These are phyloP conservation scores for Cheilinus undulatus DNA, from an alignment of 2,113 vertebrate species.

Conservation along the genomic window DNA sequence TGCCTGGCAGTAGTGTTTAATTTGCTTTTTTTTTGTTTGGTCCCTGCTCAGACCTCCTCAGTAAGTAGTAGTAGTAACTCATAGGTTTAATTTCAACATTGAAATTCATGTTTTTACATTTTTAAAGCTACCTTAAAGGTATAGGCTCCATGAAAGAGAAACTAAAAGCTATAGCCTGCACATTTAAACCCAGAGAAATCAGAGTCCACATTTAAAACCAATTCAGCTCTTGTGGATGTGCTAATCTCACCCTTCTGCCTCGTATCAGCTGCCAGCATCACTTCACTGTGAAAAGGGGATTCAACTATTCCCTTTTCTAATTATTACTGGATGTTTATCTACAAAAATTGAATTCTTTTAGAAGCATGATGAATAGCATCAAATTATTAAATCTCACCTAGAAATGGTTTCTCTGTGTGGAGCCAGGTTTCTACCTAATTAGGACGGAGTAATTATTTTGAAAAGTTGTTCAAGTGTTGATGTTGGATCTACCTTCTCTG, in stretches of 20 bases:
- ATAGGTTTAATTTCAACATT: too few relatives aligned
- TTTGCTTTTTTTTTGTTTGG: neutral
- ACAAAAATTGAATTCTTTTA: constrained; percentile 56
- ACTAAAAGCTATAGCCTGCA: neutral
- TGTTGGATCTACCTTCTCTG: constrained; percentile 36
- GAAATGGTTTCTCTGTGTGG: constrained; percentile 58
- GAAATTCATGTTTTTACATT: too few relatives aligned
- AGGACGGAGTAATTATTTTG: constrained; percentile 69
- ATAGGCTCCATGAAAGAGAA: constrained; percentile 11
- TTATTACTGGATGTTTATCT: constrained; percentile 65
- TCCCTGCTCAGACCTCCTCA: too few relatives aligned
- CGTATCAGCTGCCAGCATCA: constrained; percentile 29
- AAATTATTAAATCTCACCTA: constrained; percentile 73
- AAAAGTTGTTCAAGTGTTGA: constrained; percentile 71
- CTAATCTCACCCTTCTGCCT: constrained; percentile 3
- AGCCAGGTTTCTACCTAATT: constrained; percentile 70
- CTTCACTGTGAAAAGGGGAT: constrained; percentile 46
- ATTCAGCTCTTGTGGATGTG: neutral
- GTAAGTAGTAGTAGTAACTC: too few relatives aligned
- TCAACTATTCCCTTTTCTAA: constrained; percentile 60
- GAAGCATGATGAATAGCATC: constrained; percentile 44
- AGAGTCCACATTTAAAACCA: constrained; percentile 9
- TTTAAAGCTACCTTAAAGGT: neutral
- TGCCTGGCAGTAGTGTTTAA: neutral
- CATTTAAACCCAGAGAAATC: neutral